Conservation (phyloP, 2,797 vertebrate species). For the Mus minutoides region DNA sequence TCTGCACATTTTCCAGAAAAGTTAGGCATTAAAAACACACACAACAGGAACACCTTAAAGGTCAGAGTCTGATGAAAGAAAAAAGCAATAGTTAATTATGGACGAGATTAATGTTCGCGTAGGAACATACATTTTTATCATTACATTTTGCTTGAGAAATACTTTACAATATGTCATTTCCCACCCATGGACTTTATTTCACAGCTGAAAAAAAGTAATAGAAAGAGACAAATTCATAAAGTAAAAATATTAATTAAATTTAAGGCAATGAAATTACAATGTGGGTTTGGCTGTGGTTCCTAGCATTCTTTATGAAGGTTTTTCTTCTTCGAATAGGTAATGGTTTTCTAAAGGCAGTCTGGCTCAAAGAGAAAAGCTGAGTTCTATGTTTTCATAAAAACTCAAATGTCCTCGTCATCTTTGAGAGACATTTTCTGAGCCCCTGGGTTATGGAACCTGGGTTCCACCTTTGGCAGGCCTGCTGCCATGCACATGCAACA, state of each 20-base stretch:
- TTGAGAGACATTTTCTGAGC: constrained; percentile 28
- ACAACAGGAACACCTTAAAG: constrained; percentile 80
- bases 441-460: not conserved
- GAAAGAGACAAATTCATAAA: constrained; percentile 57
- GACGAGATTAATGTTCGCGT: constrained; percentile 68
- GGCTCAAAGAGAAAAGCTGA: not conserved
- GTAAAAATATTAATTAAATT: constrained; percentile 47
- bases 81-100: constrained; percentile 76
- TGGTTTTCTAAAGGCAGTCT: not conserved
- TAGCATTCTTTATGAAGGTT: not conserved
- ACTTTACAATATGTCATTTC: constrained; percentile 48
- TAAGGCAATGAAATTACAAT: constrained; percentile 55
- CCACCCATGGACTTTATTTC: constrained; percentile 34
- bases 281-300: not conserved
- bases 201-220: constrained; percentile 42
- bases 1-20: constrained; percentile 81
- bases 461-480: not conserved
- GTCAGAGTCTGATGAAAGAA: constrained; percentile 81
- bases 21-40: constrained; percentile 79
- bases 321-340: not conserved
- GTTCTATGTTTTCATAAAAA: not conserved
- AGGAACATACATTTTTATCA: constrained; percentile 66
- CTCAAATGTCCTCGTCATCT: constrained; percentile 4
- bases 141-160: constrained; percentile 72
- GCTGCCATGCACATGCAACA: not conserved